Percentiles rank a stretch among this genome's conserved stretches.
Conservation (phyloP, 1,140 invertebrate genomes). For the Hormaphis cornu region DNA sequence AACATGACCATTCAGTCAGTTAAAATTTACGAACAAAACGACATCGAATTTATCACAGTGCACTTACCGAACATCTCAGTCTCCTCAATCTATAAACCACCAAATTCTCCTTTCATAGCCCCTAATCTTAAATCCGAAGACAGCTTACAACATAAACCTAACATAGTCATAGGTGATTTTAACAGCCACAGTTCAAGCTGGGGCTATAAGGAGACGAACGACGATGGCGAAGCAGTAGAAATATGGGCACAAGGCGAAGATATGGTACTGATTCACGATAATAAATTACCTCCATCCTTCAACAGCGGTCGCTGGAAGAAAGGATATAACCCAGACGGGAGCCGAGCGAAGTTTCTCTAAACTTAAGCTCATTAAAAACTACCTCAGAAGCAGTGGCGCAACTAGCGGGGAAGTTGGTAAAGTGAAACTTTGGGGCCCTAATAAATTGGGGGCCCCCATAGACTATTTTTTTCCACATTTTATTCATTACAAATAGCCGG, state of each 20-base stretch:
- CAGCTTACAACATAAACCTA: background rate
- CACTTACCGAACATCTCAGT: slow-evolving; percentile 1
- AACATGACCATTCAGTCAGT: background rate
- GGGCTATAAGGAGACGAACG: slow-evolving; percentile 5
- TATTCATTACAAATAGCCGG: too few relatives aligned
- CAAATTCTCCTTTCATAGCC: slow-evolving; percentile 11
- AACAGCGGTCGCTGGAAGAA: slow-evolving; percentile 18
- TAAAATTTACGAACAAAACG: background rate
- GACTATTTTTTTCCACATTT: too few relatives aligned
- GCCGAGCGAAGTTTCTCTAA: background rate
- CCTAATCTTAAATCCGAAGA: slow-evolving; percentile 2
- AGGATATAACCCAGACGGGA: background rate
- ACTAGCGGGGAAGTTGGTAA: too few relatives aligned
- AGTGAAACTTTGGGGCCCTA: too few relatives aligned
- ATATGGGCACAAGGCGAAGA: background rate
- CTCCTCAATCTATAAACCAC: slow-evolving; percentile 25
- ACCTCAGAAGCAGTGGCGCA: background rate
- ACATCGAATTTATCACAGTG: slow-evolving; percentile 21
- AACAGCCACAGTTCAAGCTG: slow-evolving; percentile 3
- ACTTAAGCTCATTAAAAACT: background rate
- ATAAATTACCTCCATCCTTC: slow-evolving; percentile 18
- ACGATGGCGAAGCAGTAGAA: background rate
- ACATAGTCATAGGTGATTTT: slow-evolving; percentile 13
- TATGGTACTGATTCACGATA: slow-evolving; percentile 7
- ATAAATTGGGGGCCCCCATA: too few relatives aligned